Evolutionary conservation across 2,797 vertebrate species (phyloP), one percentile per base, ranked within the genome.

Genomic region (Amblyraja radiata): DNA sequence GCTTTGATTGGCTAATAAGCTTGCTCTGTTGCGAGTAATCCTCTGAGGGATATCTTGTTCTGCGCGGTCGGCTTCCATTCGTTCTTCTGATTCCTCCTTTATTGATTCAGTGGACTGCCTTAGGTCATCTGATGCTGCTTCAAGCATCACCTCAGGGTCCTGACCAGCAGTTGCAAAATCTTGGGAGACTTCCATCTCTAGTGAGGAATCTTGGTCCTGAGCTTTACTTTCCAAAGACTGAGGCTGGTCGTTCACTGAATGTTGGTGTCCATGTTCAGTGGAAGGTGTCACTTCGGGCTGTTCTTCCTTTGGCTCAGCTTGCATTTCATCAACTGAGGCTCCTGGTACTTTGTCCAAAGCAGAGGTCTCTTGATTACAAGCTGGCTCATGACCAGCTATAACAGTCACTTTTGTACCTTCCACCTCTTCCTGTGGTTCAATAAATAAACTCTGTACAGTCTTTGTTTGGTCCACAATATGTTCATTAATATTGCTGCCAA

Each of bases 1-100:
- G 93, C 94, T 95, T 88, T 97, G 97, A 94, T 91, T 96, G 94
- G 96, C 95, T 76, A 96, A 93, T 93, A 96, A 93, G 94, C 96
- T 97, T 93, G 96, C 95, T 95, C 96, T 95, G 93, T 97, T 97
- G 94, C 97, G 96, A 0, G 96, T 96, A 93, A 98, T 97, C 18
- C 96, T 96, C 93, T 97, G 97, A 93, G 96, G 94, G 46, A 96
- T 94, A 32, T 96, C 13, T 84, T 92, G 90, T 28, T 92, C 90
- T 92, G 21, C 18, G 21, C 4, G 93, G 93, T 91, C 94, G 68
- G 94, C 93, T 25, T 93, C 95, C 90, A 76, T 76, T 54, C 96
- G 97, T 28, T 1, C 96, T 95, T 95, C 97, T 1, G 95, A 94
- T 94, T 97, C 98, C 93, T 98, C 97, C n/a, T 74, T 74, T 76